phyloP scores from a whole-genome alignment of 2,113 vertebrate genomes.

The Todiramphus chloris region DNA sequence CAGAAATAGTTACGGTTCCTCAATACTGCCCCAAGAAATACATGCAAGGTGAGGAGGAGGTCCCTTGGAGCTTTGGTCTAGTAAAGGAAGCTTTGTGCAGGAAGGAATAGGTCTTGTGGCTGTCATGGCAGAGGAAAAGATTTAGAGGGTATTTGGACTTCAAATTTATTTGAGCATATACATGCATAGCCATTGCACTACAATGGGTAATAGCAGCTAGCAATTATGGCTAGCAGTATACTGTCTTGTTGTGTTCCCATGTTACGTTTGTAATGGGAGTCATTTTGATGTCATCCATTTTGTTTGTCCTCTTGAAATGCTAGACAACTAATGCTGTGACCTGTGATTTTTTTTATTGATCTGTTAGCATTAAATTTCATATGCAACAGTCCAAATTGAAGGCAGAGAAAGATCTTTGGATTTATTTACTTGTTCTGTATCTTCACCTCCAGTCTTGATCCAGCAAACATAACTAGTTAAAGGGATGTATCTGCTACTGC shows the following conservation, averaged over 20 bases:
- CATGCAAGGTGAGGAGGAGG: background rate
- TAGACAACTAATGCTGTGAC: background rate
- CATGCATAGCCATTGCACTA: accelerated
- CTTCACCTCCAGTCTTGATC: background rate
- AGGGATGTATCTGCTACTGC: background rate
- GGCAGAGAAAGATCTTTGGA: background rate
- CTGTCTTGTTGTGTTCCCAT: background rate
- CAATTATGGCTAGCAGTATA: background rate
- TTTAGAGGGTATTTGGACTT: background rate
- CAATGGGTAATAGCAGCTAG: background rate
- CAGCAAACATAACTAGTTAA: background rate
- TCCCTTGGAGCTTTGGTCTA: background rate
- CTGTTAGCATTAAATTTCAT: background rate
- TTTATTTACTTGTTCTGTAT: background rate
- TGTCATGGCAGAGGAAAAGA: background rate
- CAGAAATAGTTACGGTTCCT: background rate
- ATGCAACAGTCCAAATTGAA: background rate
- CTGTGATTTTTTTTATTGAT: background rate
- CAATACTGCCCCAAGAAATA: background rate
- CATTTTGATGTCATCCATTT: background rate
- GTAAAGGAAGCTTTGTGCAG: background rate
- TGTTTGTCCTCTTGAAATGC: background rate
- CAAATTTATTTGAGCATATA: background rate
- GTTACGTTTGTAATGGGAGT: background rate
- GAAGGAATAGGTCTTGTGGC: background rate